phyloP scores from a whole-genome alignment of 1,140 invertebrate species.

The Lycorma delicatula region DNA sequence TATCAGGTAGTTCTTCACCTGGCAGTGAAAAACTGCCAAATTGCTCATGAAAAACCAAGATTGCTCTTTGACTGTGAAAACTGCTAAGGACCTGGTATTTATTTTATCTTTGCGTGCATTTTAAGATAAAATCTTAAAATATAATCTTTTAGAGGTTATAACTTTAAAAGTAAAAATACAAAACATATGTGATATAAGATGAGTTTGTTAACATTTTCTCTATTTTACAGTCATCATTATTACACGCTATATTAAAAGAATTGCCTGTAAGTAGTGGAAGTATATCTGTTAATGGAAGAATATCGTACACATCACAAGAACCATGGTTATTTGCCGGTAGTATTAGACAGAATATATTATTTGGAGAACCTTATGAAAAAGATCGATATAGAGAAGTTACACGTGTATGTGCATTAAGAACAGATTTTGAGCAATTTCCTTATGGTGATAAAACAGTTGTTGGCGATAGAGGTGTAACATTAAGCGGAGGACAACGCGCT shows the following conservation, averaged over 20 bases:
- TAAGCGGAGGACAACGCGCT: slow-evolving; percentile 86
- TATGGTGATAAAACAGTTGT: slow-evolving; percentile 80
- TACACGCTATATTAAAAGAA: slow-evolving; percentile 75
- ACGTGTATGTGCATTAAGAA: slow-evolving; percentile 60
- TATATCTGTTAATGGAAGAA: slow-evolving; percentile 55
- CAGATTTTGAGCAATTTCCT: slow-evolving; percentile 67
- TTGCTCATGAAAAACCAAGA: no score
- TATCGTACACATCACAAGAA: slow-evolving; percentile 85
- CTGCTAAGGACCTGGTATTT: no score
- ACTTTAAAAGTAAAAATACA: no score
- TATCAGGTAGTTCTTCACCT: no score
- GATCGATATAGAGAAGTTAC: slow-evolving; percentile 65
- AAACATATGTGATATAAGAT: no score
- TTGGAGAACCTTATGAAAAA: slow-evolving; percentile 66
- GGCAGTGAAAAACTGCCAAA: no score
- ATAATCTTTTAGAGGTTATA: no score
- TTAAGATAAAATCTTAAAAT: no score
- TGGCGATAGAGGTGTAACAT: slow-evolving; percentile 69
- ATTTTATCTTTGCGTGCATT: no score
- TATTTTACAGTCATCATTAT: slow-evolving; percentile 51
- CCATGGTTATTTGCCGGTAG: slow-evolving; percentile 78
- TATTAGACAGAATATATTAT: slow-evolving; percentile 81
- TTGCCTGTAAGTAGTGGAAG: slow-evolving; percentile 56
- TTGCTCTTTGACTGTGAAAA: no score
- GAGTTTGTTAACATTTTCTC: no score